These are phyloP conservation scores for Hecatera dysodea DNA, from an alignment of 2,888 invertebrate genomes.

Conservation along the genomic window DNA sequence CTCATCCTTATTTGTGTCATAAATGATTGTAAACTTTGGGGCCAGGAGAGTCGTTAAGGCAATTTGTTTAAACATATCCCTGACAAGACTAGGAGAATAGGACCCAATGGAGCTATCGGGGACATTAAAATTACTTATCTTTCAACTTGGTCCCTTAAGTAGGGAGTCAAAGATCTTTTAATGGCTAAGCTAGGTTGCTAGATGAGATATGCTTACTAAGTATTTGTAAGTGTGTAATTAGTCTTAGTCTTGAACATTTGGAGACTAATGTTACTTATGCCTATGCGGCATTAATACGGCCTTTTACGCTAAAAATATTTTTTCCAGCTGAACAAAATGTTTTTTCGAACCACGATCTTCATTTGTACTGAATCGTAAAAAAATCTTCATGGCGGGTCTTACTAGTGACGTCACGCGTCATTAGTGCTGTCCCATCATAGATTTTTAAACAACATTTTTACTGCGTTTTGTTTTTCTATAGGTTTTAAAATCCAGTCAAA, in stretches of 20 bases:
- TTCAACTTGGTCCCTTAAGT: constrained; percentile 2
- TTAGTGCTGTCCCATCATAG: too few relatives aligned
- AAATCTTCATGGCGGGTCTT: too few relatives aligned
- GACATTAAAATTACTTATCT: constrained; percentile 68
- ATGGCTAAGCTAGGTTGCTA: constrained; percentile 5
- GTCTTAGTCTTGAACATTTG: neutral
- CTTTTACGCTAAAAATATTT: too few relatives aligned
- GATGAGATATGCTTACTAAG: constrained; percentile 32
- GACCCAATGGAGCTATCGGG: constrained; percentile 47
- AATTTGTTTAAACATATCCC: constrained; percentile 62
- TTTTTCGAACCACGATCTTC: too few relatives aligned
- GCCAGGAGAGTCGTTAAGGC: constrained; percentile 54
- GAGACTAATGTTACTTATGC: neutral
- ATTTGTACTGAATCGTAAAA: too few relatives aligned
- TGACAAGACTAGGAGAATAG: constrained; percentile 46
- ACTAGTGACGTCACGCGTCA: too few relatives aligned
- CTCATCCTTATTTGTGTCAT: constrained; percentile 41
- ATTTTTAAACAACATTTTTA: too few relatives aligned
- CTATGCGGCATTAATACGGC: neutral
- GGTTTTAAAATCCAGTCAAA: too few relatives aligned
- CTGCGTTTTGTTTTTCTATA: too few relatives aligned
- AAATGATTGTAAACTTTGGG: constrained; percentile 56
- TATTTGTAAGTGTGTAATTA: constrained; percentile 24
- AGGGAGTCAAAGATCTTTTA: constrained; percentile 44
- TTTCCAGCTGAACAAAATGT: too few relatives aligned